Base-by-base conservation (phyloP, 1,140 invertebrate species). In the Tetragonula clypearis region DNA sequence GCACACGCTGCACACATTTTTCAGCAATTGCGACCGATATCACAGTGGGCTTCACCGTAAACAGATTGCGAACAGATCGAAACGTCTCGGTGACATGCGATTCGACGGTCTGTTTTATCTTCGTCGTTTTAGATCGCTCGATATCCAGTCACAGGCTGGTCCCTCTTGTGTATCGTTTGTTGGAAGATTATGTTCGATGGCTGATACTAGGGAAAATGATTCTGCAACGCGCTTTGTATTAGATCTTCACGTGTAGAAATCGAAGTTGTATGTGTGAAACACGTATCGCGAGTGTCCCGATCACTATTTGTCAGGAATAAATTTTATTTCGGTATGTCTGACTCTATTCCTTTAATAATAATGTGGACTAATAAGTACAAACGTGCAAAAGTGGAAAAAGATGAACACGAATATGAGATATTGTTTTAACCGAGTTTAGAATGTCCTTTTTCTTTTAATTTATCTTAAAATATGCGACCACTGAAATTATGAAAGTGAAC, bases 71-170 rank as follows among this genome's bases (percentile, higher is more conserved):
- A 41, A 65, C 55, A 62, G 75, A 87, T 90, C 85, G 88, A 73
- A 90, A 90, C 79, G 88, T 78, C 62, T 81, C 85, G 74, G 17
- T 84, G 88, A 87, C 88, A 90, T 86, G 88, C 88, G 74, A 90
- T 83, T 85, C 78, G 71, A 68, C 53, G 69, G 30, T 68, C 56
- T 26, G 15, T 58, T 68, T 85, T 85, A 74, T 85, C 84, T 66
- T 58, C 76, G 58, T 23, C 69, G 78, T 80, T 85, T 30, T 74
- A 74, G 78, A 75, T 75, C 71, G 60, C n/a, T 53, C 74, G 82
- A 84, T 82, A 82, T 12, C 21, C 26, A 58, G 41, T 72, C 41
- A 17, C 66, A n/a, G 41, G 58, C 15, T 26, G 23, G 49, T 66
- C 30, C 30, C 75, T 62, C 23, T 49, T 12, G 75, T 41, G 73